A percentile compares a stretch with the other conserved stretches of the same genome.
Evolutionary conservation across 2,113 vertebrate species (phyloP).

Genomic region (Gasterosteus nipponicus): DNA sequence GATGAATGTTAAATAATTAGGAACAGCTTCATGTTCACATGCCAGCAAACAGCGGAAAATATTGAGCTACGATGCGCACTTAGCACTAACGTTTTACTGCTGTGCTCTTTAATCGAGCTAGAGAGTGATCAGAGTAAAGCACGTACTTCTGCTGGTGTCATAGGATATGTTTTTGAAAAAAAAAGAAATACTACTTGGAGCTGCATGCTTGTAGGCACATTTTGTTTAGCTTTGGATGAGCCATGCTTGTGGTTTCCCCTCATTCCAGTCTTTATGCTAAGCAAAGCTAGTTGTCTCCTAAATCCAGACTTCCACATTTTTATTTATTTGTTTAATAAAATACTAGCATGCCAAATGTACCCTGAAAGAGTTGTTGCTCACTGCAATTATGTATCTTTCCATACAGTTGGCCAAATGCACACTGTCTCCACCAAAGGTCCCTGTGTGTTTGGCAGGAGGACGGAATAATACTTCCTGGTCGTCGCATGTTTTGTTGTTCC

Average conservation of each 20-base stretch:
- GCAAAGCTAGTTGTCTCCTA: not conserved
- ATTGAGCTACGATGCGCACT: not conserved
- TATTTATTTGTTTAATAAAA: not conserved
- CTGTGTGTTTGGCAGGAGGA: not conserved
- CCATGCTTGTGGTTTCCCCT: not conserved
- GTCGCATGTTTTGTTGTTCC: not conserved
- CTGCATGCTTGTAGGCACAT: not conserved
- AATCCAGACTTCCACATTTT: not conserved
- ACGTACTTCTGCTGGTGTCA: not conserved
- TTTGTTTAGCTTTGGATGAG: not conserved
- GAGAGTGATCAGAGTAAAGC: not conserved
- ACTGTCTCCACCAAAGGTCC: not conserved
- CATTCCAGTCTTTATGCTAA: not conserved
- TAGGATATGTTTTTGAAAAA: not conserved
- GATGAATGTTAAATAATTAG: not conserved
- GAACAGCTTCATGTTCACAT: not conserved
- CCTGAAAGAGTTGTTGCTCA: not conserved
- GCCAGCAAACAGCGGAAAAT: not conserved
- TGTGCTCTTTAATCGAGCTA: not conserved
- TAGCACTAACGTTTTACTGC: not conserved
- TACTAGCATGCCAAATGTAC: not conserved
- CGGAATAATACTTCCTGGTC: not conserved
- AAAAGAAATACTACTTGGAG: not conserved
- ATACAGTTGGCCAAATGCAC: not conserved
- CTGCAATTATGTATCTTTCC: not conserved